phyloP scores from a whole-genome alignment of 2,113 vertebrate genomes.

The Pygoscelis adeliae region DNA sequence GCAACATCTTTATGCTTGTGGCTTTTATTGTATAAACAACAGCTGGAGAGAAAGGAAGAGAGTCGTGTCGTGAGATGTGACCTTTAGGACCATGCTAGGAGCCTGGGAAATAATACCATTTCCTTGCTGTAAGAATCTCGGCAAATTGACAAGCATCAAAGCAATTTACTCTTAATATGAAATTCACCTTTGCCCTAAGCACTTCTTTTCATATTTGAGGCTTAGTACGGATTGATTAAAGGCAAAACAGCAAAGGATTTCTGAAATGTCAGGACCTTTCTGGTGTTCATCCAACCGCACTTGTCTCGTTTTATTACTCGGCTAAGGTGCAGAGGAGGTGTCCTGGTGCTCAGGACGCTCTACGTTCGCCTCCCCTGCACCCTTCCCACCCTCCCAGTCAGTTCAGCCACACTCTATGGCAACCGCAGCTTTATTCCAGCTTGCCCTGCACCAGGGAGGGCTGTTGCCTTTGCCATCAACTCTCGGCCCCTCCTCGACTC shows the following conservation, averaged over 20 bases:
- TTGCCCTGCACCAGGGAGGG: not conserved
- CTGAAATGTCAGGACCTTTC: conserved; percentile 69
- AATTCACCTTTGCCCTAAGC: conserved; percentile 62
- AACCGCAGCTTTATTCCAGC: not conserved
- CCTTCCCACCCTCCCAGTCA: not conserved
- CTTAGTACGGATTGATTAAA: conserved; percentile 60
- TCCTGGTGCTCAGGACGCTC: not conserved
- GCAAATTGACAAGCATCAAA: conserved; percentile 32
- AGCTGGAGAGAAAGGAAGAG: not conserved
- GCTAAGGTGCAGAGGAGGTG: not conserved
- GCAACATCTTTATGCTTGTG: not conserved
- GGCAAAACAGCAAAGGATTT: conserved; percentile 58
- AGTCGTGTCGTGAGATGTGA: not conserved
- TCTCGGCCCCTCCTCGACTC: not conserved
- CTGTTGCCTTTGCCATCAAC: not conserved
- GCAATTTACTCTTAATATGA: conserved; percentile 57
- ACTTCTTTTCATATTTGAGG: conserved; percentile 60
- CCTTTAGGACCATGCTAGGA: conserved; percentile 25
- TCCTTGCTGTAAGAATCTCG: not conserved
- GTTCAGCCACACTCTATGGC: not conserved
- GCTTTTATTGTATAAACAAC: not conserved
- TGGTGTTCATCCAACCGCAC: not conserved
- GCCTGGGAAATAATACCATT: conserved; percentile 18
- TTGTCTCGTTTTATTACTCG: conserved; percentile 10
- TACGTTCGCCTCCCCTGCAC: not conserved